Base-by-base conservation (phyloP, 2,888 invertebrate species). In the Pachycephus smyrnensis region DNA sequence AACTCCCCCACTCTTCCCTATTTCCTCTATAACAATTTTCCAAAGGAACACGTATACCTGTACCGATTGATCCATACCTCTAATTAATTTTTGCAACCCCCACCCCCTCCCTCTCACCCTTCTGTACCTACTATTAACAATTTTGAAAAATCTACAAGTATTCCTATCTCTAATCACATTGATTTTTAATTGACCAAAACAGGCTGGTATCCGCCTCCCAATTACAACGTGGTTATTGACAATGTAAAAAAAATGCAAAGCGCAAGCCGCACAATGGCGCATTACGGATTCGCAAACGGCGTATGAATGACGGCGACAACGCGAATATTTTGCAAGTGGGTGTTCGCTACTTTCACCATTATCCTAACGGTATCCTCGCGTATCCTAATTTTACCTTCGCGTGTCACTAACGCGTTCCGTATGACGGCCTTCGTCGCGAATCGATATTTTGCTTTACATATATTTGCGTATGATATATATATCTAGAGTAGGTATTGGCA, bases 261-360 rank as follows among this genome's bases (percentile, higher is more conserved):
- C n/a, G 31, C 31, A 71, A 1, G 9, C 31, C 0, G 9, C 12
- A 11, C 31, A 11, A 71, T 71, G 71, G 71, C 30, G 71, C 31
- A 32, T 71, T 71, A 15, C 15, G 32, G 2, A 55, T 55, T 55
- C 40, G 40, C 40, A 4, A 55, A 55, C 23, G 23, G 69, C 69
- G 4, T 12, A 15, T 11, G 31, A 32, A 69, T 69, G 11, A 30
- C 69, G 69, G 30, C 12, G 31, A 30, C 11, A 32, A 32, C 11
- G 35, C 0, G 74, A 73, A 30, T 69, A 69, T 68, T 76, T 78
- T 79, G 74, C 79, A 74, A 79, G 79, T 82, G 81, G 83, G 83
- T 82, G 84, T 81, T 81, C 82, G 80, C 82, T 86, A 89, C 89
- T 89, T 89, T 89, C 89, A 88, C 89, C 88, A 86, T 87, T 88